Conservation (phyloP, 2,113 vertebrate genomes). For the Saguinus imperator region DNA sequence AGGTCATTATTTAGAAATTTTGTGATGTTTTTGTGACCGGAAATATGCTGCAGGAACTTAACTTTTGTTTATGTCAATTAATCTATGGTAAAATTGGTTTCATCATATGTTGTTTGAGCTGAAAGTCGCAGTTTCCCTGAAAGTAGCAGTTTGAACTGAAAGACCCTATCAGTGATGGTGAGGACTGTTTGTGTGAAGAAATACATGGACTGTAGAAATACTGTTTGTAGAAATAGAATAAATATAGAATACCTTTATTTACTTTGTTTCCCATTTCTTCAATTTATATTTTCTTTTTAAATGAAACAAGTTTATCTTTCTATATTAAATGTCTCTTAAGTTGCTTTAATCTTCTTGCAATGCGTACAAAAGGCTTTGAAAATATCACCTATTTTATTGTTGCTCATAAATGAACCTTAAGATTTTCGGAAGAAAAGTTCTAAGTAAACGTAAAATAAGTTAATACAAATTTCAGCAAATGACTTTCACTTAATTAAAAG, state of each 20-base stretch:
- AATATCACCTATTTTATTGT: background rate
- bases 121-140: background rate
- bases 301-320: background rate
- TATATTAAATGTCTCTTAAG: background rate
- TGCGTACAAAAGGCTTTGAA: background rate
- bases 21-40: background rate
- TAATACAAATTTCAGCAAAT: conserved; percentile 9
- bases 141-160: background rate
- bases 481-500: background rate
- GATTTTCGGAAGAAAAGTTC: conserved; percentile 20
- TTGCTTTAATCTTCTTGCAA: background rate
- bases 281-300: conserved; percentile 2
- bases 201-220: background rate
- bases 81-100: background rate
- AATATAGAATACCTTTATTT: background rate
- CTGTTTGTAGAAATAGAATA: background rate
- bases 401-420: conserved; percentile 4
- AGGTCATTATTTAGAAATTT: background rate
- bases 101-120: background rate
- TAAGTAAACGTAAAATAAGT: background rate
- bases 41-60: background rate
- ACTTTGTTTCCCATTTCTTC: background rate
- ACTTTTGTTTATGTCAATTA: background rate
- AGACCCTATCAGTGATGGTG: background rate
- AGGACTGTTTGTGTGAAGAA: background rate